Percentiles rank a stretch among this genome's conserved stretches.
Conservation (phyloP, 2,113 vertebrate genomes). For the Apodemus speciosus region DNA sequence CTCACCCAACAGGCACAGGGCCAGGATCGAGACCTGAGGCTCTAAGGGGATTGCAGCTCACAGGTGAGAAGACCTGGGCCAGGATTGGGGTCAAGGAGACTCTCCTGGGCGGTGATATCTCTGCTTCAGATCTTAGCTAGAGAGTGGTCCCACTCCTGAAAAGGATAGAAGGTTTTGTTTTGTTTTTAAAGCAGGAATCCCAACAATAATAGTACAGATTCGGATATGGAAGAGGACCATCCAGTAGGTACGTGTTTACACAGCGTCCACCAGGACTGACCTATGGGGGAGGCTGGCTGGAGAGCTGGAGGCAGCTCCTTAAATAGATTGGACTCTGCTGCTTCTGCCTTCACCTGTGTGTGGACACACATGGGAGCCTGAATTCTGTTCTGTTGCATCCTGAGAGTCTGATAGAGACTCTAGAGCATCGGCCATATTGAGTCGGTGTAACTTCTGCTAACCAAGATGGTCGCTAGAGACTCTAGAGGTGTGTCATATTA, state of each 20-base stretch:
- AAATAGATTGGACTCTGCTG: neutral
- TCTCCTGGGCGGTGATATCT: neutral
- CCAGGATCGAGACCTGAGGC: neutral
- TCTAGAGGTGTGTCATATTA: neutral
- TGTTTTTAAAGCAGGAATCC: neutral
- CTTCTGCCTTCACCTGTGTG: neutral
- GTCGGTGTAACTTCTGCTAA: neutral
- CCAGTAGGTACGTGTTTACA: neutral
- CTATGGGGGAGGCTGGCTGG: neutral
- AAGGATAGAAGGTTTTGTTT: neutral
- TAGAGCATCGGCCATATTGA: too few relatives aligned
- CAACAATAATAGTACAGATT: neutral
- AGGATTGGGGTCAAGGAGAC: neutral
- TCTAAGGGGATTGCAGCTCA: neutral
- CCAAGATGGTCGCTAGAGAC: neutral
- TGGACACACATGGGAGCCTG: neutral
- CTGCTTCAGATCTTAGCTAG: neutral
- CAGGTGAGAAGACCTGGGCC: rapidly evolving
- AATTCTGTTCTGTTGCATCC: neutral
- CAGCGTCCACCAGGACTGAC: neutral
- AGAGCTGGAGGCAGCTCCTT: neutral
- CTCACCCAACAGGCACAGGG: neutral
- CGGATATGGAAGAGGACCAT: neutral
- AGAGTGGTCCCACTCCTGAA: too few relatives aligned
- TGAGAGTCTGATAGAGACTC: neutral